phyloP scores from a whole-genome alignment of 2,113 vertebrate genomes.

The Mormyrus iriodes region DNA sequence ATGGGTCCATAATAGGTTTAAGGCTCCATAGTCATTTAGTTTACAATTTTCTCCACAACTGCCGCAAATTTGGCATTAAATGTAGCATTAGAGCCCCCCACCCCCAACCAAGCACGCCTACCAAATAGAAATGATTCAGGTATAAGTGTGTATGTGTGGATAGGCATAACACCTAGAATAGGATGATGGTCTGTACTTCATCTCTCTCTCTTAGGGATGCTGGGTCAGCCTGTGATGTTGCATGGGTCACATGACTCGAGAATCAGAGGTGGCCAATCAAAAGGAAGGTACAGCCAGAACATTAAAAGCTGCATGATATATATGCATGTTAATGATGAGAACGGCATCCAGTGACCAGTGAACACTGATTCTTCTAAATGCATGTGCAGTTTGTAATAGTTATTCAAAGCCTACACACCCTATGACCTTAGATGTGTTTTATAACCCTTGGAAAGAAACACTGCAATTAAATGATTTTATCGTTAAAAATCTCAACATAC shows the following conservation, averaged over 20 bases:
- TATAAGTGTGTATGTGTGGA: not conserved
- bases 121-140: not conserved
- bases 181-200: not conserved
- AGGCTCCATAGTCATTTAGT: slow-evolving; percentile 36
- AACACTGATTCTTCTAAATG: not conserved
- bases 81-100: not conserved
- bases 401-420: not conserved
- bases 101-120: not conserved
- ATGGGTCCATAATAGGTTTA: slow-evolving; percentile 42
- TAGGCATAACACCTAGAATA: not conserved
- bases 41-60: slow-evolving; percentile 33
- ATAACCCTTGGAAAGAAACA: not conserved
- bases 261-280: not conserved
- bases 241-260: not conserved
- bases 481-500: not conserved
- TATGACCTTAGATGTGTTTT: not conserved
- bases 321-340: not conserved
- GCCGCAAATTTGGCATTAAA: slow-evolving; percentile 14
- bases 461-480: not conserved
- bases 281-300: not conserved
- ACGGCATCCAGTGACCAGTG: not conserved
- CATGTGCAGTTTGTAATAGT: not conserved
- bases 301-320: not conserved
- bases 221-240: not conserved
- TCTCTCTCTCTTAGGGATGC: not conserved